Percentiles rank a stretch among this genome's conserved stretches.
Conservation (phyloP, 1,140 invertebrate species). For the Aphelenchoides avenae region DNA sequence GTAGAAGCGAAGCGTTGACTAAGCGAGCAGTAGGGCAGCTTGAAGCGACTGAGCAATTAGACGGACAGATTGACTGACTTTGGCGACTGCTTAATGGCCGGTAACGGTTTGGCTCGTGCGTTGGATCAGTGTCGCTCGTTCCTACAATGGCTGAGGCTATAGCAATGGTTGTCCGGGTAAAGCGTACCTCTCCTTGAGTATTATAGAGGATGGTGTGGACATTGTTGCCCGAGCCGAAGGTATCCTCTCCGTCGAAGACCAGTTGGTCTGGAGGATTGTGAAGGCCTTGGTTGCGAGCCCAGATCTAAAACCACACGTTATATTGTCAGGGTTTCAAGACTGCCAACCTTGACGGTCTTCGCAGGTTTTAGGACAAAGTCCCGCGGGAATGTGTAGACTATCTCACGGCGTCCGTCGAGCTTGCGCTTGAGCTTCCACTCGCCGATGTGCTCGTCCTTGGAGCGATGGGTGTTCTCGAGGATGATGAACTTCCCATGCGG, state of each 20-base stretch:
- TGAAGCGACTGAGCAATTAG: background rate
- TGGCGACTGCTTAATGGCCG: too few relatives aligned
- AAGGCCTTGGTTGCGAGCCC: slow-evolving; percentile 51
- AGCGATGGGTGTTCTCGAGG: slow-evolving; percentile 57
- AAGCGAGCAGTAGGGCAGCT: background rate
- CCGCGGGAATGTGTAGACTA: slow-evolving; percentile 56
- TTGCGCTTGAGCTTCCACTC: slow-evolving; percentile 58
- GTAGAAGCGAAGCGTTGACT: background rate
- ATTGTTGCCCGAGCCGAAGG: slow-evolving; percentile 54
- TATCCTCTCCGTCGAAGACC: slow-evolving; percentile 56
- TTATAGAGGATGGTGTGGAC: slow-evolving; percentile 58
- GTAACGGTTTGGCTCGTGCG: slow-evolving; percentile 46
- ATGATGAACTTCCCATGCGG: slow-evolving; percentile 38
- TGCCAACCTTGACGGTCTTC: slow-evolving; percentile 50
- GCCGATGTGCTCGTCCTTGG: slow-evolving; percentile 55
- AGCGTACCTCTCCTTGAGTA: slow-evolving; percentile 47
- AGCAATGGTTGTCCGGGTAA: slow-evolving; percentile 2
- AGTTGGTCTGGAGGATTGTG: slow-evolving; percentile 53
- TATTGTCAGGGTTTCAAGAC: too few relatives aligned
- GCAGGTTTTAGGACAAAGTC: slow-evolving; percentile 54
- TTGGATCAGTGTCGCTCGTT: slow-evolving; percentile 56
- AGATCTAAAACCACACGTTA: slow-evolving; percentile 40
- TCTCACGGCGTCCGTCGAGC: slow-evolving; percentile 55
- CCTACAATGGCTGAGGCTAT: slow-evolving; percentile 27
- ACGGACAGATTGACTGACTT: background rate